Evolutionary conservation across 2,888 invertebrate species (phyloP).

Genomic region (Agrochola lota): DNA sequence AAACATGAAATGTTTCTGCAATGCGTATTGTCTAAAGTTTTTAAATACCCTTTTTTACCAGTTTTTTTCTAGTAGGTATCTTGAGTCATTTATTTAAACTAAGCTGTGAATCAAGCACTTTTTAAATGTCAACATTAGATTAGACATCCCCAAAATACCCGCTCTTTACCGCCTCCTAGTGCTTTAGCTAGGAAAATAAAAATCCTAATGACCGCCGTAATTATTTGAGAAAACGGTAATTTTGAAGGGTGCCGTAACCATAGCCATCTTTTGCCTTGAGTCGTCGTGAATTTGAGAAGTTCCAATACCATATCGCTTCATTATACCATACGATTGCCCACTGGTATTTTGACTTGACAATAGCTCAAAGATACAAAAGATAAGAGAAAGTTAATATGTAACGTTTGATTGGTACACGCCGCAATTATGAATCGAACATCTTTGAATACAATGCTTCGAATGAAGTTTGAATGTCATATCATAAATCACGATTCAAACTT

Average conservation of each 20-base stretch:
- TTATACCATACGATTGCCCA: constrained; percentile 10
- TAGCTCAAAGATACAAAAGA: constrained; percentile 53
- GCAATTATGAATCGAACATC: constrained; percentile 29
- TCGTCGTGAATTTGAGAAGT: constrained; percentile 17
- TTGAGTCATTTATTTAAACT: neutral
- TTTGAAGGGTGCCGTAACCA: neutral
- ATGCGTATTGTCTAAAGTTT: too few species aligned
- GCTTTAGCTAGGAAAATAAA: neutral
- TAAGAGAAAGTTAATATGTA: constrained; percentile 61
- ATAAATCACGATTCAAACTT: constrained; percentile 36
- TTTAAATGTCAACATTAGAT: neutral
- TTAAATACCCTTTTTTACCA: too few species aligned
- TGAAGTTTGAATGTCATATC: constrained; percentile 35
- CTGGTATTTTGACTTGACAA: constrained; percentile 49
- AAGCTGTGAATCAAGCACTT: too few species aligned
- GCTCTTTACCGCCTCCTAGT: neutral
- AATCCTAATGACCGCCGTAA: neutral
- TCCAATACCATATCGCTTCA: constrained; percentile 20
- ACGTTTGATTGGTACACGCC: constrained; percentile 45
- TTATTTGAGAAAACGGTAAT: constrained; percentile 2
- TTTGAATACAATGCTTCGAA: constrained; percentile 41
- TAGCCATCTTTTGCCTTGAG: neutral
- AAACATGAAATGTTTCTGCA: neutral
- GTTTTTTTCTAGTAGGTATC: too few species aligned
- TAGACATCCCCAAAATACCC: neutral